Evolutionary conservation across 2,113 vertebrate genomes (phyloP).

Genomic region (Himantopus leucocephalus): DNA sequence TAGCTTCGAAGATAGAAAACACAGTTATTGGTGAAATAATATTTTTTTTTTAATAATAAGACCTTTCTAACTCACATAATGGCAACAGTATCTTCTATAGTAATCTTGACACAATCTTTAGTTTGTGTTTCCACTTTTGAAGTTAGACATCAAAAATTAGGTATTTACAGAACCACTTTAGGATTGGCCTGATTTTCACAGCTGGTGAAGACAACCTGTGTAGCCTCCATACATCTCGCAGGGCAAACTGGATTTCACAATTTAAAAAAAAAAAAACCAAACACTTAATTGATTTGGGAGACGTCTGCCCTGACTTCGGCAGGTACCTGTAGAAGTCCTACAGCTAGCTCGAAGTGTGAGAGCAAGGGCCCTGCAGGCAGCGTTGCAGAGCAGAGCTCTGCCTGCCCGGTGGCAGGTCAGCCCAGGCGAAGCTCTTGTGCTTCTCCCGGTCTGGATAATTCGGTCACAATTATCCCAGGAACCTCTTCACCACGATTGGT

Average conservation of each 20-base stretch:
- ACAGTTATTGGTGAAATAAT: neutral
- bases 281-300: neutral
- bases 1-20: neutral
- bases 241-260: neutral
- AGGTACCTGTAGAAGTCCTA: neutral
- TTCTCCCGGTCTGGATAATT: neutral
- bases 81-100: neutral
- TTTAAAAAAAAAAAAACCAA: neutral
- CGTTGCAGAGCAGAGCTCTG: neutral
- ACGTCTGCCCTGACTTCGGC: rapidly evolving
- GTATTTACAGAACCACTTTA: neutral
- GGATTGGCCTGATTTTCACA: neutral
- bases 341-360: rapidly evolving
- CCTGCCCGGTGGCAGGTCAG: rapidly evolving
- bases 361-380: rapidly evolving
- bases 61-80: neutral
- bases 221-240: neutral
- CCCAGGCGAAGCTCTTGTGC: neutral
- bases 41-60: neutral
- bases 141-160: neutral
- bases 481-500: rapidly evolving
- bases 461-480: too few relatives aligned
- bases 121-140: neutral
- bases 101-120: neutral
- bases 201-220: neutral